phyloP scores from a whole-genome alignment of 2,113 vertebrate genomes.

The Micromys minutus region DNA sequence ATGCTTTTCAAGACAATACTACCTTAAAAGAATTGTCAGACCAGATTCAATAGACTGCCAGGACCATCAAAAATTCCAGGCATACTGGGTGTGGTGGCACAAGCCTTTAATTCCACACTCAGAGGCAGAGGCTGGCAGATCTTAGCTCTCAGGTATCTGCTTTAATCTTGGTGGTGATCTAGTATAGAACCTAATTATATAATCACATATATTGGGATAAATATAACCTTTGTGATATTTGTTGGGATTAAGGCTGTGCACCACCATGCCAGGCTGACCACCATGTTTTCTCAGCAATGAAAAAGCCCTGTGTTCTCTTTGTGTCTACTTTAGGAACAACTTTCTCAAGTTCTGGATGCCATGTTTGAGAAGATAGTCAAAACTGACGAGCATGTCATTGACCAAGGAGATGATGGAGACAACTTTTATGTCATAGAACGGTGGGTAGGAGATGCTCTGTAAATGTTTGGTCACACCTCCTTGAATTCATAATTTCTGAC shows the following conservation, averaged over 20 bases:
- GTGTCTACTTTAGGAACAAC: conserved; percentile 91
- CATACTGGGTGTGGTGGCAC: background rate
- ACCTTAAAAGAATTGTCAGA: background rate
- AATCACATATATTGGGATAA: background rate
- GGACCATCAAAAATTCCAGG: background rate
- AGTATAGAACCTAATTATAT: background rate
- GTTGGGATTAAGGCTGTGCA: background rate
- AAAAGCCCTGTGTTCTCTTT: conserved; percentile 25
- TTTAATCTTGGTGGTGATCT: background rate
- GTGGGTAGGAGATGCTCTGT: conserved; percentile 89
- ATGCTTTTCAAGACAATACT: background rate
- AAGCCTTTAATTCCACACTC: background rate
- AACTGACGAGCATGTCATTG: conserved; percentile 95
- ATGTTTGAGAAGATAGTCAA: conserved; percentile 97
- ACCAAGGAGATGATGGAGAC: conserved; percentile 98
- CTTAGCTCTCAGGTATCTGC: background rate
- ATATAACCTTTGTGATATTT: background rate
- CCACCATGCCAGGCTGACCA: background rate
- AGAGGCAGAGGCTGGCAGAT: background rate
- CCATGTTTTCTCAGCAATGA: background rate
- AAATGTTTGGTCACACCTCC: background rate
- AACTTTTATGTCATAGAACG: conserved; percentile 99
- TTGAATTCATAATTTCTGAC: background rate
- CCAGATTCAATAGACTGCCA: background rate
- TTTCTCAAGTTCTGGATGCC: conserved; percentile 97